Percentiles rank a stretch among this genome's conserved stretches.
phyloP scores from a whole-genome alignment of 2,113 vertebrate genomes.

The Limnothrissa miodon region DNA sequence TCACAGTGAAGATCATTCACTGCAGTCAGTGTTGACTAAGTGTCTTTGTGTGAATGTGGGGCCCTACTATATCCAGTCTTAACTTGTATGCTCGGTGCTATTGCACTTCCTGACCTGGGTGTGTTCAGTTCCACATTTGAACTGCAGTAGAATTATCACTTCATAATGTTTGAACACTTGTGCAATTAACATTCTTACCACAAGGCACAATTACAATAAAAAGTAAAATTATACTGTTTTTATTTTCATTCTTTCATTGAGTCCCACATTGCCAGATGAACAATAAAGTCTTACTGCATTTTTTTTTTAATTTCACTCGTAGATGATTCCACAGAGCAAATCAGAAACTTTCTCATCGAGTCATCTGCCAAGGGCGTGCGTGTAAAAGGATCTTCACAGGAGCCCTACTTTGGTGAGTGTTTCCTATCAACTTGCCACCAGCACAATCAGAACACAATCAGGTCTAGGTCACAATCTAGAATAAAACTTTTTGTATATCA shows the following conservation, averaged over 20 bases:
- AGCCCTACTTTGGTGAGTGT: slow-evolving; percentile 87
- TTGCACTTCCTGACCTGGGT: not conserved
- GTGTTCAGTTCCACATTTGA: not conserved
- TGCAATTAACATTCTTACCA: too few species aligned
- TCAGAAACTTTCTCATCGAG: slow-evolving; percentile 89
- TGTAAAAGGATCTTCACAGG: slow-evolving; percentile 82
- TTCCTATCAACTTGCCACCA: too few species aligned
- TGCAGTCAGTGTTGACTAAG: not conserved
- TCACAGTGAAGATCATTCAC: not conserved
- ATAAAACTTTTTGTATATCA: too few species aligned
- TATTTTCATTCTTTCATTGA: not conserved
- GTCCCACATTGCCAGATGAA: not conserved
- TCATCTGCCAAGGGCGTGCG: slow-evolving; percentile 87
- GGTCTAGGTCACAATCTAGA: too few species aligned
- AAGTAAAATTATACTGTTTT: too few species aligned
- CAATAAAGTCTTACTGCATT: not conserved
- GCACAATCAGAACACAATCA: too few species aligned
- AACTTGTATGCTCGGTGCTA: not conserved
- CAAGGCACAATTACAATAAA: too few species aligned
- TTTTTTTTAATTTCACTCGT: not conserved
- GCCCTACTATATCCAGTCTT: not conserved
- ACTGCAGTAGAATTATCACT: not conserved
- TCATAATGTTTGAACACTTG: too few species aligned
- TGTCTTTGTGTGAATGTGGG: not conserved
- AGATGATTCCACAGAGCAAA: slow-evolving; percentile 59